Percentiles rank a stretch among this genome's conserved stretches.
Conservation (phyloP, 2,888 invertebrate genomes). For the Ferdinandea cuprea region DNA sequence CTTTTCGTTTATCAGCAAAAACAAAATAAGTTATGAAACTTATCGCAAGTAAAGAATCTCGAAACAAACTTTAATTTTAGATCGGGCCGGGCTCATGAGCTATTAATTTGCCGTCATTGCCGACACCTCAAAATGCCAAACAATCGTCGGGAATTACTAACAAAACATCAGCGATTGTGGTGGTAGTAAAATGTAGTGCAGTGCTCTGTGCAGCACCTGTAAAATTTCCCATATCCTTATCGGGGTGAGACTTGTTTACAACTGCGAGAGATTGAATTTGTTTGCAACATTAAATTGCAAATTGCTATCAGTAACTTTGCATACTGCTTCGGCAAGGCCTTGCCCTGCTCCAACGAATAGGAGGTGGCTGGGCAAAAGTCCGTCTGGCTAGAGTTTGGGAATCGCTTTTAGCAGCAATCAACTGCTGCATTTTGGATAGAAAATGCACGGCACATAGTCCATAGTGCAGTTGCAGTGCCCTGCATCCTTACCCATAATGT, state of each 20-base stretch:
- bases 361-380: conserved; percentile 10
- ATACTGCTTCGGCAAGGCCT: conserved; percentile 75
- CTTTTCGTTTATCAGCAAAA: conserved; percentile 52
- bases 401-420: conserved; percentile 68
- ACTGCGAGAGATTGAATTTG: conserved; percentile 80
- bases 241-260: conserved; percentile 73
- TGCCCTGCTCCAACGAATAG: no score
- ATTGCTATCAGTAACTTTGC: conserved; percentile 82
- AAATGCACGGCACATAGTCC: conserved; percentile 38
- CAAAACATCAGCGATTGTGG: conserved; percentile 63
- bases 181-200: conserved; percentile 18
- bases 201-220: conserved; percentile 67
- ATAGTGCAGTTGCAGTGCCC: conserved; percentile 14
- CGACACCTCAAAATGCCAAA: conserved; percentile 24
- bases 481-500: conserved; percentile 53
- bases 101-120: conserved; percentile 56
- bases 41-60: conserved; percentile 64
- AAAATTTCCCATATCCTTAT: conserved; percentile 75
- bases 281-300: conserved; percentile 82
- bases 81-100: conserved; percentile 54
- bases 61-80: conserved; percentile 63
- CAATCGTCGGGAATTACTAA: conserved; percentile 68
- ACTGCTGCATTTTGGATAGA: conserved; percentile 63
- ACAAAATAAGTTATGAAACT: conserved; percentile 51
- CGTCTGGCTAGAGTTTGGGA: conserved; percentile 41